These are phyloP conservation scores for Stichopus horrens DNA, from an alignment of 53 echinoderm and acorn worm species.

Conservation along the genomic window DNA sequence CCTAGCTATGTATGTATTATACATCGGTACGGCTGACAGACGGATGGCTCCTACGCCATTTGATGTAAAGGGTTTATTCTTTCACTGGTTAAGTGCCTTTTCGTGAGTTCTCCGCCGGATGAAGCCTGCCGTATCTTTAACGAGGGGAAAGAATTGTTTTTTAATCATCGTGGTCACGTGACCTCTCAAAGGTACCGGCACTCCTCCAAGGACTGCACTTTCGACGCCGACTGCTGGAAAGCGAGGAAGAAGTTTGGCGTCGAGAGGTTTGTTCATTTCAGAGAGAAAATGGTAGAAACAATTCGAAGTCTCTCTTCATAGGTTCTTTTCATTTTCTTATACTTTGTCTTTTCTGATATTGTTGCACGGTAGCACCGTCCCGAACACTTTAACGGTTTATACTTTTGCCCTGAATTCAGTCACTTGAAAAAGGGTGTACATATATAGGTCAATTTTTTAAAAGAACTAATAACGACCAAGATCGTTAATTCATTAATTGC, in stretches of 20 bases:
- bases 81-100: constrained; percentile 11
- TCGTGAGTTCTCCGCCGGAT: neutral
- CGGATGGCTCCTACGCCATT: constrained; percentile 25
- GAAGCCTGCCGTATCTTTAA: neutral
- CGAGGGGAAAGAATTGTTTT: neutral
- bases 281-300: neutral
- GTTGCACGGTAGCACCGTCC: no score
- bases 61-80: constrained; percentile 17
- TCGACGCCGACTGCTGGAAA: neutral
- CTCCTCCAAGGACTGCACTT: neutral
- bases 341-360: no score
- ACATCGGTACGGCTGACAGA: constrained; percentile 20
- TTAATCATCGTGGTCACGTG: constrained; percentile 5
- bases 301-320: no score
- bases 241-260: neutral
- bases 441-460: no score
- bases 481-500: no score
- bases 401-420: no score
- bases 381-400: no score
- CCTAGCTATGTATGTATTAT: constrained; percentile 21
- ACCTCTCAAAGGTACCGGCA: neutral
- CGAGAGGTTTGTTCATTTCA: neutral
- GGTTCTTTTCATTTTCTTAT: no score
- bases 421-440: no score
- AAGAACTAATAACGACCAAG: no score